These are phyloP conservation scores for Callochromis pleurospilus DNA, from an alignment of 2,113 vertebrate genomes.

Conservation along the genomic window DNA sequence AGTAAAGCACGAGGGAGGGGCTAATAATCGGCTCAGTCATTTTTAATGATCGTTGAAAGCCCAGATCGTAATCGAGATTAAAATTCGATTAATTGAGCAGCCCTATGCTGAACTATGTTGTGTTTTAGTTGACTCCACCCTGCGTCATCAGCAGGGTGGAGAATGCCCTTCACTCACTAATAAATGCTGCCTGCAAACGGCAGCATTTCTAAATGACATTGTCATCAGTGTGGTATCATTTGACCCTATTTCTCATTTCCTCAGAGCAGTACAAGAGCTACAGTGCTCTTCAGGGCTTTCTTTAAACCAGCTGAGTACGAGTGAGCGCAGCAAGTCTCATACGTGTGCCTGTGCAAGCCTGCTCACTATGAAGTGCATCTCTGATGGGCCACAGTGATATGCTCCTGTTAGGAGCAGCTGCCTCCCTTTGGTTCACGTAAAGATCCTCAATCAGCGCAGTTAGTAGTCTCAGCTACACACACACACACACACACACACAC, in stretches of 20 bases:
- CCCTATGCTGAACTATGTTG: neutral
- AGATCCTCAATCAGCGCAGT: neutral
- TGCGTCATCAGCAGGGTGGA: neutral
- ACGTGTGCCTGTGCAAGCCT: neutral
- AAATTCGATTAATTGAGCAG: too few species aligned
- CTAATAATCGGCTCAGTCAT: too few species aligned
- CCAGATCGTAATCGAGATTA: too few species aligned
- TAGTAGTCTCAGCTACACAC: neutral
- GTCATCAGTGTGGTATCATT: fast-evolving
- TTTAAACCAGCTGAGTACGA: neutral
- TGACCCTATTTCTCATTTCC: neutral
- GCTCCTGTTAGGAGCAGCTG: neutral
- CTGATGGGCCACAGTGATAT: neutral
- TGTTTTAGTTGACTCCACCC: neutral
- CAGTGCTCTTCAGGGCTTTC: neutral
- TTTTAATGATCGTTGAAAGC: too few species aligned
- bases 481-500: neutral
- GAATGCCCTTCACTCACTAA: neutral
- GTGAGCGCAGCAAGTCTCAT: neutral
- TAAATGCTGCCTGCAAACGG: fast-evolving
- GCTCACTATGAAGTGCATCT: neutral
- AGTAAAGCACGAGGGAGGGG: too few species aligned
- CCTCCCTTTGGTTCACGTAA: neutral
- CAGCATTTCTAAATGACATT: neutral
- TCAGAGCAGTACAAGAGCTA: neutral